Conservation (phyloP, 2,113 vertebrate species). For the Dicrurus megarhynchus region DNA sequence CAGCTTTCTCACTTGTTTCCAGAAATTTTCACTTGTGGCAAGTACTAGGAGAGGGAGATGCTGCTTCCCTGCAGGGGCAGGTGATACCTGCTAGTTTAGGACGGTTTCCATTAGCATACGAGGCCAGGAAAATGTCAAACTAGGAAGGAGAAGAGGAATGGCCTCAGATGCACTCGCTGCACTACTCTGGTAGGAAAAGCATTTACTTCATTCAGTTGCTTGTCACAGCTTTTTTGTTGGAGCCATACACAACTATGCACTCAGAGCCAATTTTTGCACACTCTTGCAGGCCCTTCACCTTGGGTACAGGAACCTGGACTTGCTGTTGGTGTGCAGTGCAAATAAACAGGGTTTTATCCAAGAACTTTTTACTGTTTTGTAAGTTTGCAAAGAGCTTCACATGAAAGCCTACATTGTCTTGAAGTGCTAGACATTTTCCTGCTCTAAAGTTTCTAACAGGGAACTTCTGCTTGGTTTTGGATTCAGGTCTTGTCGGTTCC, state of each 20-base stretch:
- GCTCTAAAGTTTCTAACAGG: slow-evolving; percentile 56
- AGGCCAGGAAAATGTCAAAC: slow-evolving; percentile 64
- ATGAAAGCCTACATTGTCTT: slow-evolving; percentile 63
- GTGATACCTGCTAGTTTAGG: slow-evolving; percentile 66
- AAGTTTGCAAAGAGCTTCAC: slow-evolving; percentile 57
- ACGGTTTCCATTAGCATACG: slow-evolving; percentile 43
- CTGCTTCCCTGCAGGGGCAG: slow-evolving; percentile 57
- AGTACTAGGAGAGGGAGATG: slow-evolving; percentile 35
- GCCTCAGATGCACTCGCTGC: slow-evolving; percentile 56
- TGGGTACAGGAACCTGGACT: background rate
- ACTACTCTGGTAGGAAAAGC: slow-evolving; percentile 35
- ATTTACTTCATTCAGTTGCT: slow-evolving; percentile 41
- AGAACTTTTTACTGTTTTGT: slow-evolving; percentile 5
- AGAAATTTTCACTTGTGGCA: slow-evolving; percentile 48
- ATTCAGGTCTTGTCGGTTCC: slow-evolving; percentile 65
- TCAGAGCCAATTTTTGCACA: background rate
- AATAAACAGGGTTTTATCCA: slow-evolving; percentile 31
- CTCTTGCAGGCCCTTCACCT: background rate
- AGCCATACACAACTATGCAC: slow-evolving; percentile 26
- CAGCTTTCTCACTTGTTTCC: slow-evolving; percentile 48
- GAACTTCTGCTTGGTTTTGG: slow-evolving; percentile 70
- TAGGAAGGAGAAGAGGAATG: slow-evolving; percentile 43
- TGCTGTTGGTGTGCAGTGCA: background rate
- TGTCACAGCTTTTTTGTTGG: slow-evolving; percentile 42
- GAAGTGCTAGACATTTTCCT: slow-evolving; percentile 64